Evolutionary conservation across 2,113 vertebrate genomes (phyloP).

Genomic region (Neofelis nebulosa): DNA sequence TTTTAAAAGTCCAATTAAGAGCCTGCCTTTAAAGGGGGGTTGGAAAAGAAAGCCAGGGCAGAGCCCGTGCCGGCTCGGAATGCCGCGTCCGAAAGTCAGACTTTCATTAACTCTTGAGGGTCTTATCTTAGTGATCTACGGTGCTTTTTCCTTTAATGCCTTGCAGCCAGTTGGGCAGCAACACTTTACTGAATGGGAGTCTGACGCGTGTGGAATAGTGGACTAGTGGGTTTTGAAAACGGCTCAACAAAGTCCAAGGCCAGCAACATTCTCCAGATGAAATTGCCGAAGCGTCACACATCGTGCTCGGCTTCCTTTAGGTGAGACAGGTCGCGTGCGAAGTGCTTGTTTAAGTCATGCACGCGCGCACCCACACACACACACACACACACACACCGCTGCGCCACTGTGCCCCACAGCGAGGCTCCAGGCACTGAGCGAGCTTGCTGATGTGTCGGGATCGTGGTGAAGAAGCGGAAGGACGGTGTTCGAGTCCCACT

Average conservation of each 20-base stretch:
- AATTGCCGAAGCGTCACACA: neutral
- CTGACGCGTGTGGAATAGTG: neutral
- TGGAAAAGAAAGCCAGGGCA: neutral
- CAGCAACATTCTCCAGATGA: neutral
- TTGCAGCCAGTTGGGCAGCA: neutral
- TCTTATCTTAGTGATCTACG: neutral
- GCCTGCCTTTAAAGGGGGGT: neutral
- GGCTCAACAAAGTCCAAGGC: neutral
- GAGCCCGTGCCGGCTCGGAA: neutral
- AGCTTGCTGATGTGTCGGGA: fast-evolving
- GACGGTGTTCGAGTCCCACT: fast-evolving
- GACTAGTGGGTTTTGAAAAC: neutral
- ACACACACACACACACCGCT: fast-evolving
- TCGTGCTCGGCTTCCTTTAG: fast-evolving
- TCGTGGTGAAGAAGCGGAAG: fast-evolving
- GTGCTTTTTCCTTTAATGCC: neutral
- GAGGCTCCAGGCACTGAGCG: neutral
- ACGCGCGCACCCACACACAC: fast-evolving
- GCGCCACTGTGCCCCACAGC: fast-evolving
- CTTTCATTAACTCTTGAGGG: neutral
- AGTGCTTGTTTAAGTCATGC: neutral
- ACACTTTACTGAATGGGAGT: neutral
- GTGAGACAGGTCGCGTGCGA: fast-evolving
- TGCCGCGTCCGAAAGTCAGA: neutral
- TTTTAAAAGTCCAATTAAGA: slow-evolving; percentile 66